Conservation (phyloP, 2,113 vertebrate species). For the Martes martes region DNA sequence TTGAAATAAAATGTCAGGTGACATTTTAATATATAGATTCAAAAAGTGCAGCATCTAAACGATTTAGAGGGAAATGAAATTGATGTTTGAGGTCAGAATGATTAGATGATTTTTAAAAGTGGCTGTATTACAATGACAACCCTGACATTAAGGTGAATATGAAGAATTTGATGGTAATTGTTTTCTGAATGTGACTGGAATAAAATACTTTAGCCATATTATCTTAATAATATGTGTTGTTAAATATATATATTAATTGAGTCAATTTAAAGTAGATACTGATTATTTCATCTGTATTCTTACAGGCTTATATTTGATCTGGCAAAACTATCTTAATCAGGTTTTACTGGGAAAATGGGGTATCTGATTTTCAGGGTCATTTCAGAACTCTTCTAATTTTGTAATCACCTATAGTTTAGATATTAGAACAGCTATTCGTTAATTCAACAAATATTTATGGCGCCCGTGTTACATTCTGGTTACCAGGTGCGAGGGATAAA, state of each 20-base stretch:
- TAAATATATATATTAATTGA: not conserved
- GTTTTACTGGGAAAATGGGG: not conserved
- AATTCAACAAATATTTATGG: not conserved
- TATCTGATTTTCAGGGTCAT: not conserved
- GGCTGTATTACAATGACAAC: not conserved
- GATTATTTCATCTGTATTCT: not conserved
- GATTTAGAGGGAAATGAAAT: not conserved
- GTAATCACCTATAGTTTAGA: not conserved
- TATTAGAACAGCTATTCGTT: not conserved
- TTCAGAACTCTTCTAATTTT: constrained; percentile 7
- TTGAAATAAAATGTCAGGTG: constrained; percentile 11
- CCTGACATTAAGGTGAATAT: not conserved
- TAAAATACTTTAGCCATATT: not conserved
- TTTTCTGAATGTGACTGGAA: not conserved
- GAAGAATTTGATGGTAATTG: constrained; percentile 13
- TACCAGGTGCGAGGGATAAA: not conserved
- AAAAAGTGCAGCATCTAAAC: not conserved
- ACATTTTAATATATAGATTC: constrained; percentile 1
- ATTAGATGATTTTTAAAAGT: not conserved
- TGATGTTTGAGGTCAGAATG: not conserved
- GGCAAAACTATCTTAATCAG: not conserved
- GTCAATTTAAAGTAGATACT: constrained; percentile 7
- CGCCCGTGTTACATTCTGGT: not conserved
- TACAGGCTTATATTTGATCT: not conserved
- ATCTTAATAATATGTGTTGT: constrained; percentile 9